Evolutionary conservation across 37 sponge, comb jelly and placozoan genomes (phyloP).

Genomic region (Beroe ovata): DNA sequence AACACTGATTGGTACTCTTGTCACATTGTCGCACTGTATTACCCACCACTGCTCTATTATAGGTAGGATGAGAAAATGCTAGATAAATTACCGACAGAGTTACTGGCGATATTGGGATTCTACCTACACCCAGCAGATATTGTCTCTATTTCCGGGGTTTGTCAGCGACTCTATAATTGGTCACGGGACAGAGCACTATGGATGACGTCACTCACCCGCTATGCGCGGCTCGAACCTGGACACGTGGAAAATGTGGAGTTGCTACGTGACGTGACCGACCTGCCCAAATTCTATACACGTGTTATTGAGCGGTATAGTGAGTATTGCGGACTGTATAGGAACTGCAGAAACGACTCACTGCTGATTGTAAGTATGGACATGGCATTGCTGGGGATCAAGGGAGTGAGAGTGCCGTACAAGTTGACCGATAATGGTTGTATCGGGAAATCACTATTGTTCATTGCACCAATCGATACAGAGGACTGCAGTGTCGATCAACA

Average conservation of each 20-base stretch:
- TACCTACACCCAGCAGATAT: background rate
- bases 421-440: background rate
- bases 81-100: background rate
- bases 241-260: background rate
- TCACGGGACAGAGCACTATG: background rate
- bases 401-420: background rate
- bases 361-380: background rate
- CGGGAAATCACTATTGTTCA: background rate
- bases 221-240: background rate
- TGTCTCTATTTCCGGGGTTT: background rate
- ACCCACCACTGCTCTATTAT: too few relatives aligned
- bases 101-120: background rate
- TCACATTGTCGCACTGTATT: too few relatives aligned
- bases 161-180: background rate
- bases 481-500: background rate
- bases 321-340: background rate
- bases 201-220: background rate
- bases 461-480: background rate
- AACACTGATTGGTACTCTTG: too few relatives aligned
- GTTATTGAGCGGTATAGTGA: background rate
- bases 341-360: background rate
- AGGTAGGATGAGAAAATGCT: too few relatives aligned
- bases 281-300: background rate
- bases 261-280: background rate
- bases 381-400: background rate